A percentile compares a stretch with the other conserved stretches of the same genome.
Evolutionary conservation across 2,888 invertebrate genomes (phyloP).

Genomic region (Gymnocheta viridis): DNA sequence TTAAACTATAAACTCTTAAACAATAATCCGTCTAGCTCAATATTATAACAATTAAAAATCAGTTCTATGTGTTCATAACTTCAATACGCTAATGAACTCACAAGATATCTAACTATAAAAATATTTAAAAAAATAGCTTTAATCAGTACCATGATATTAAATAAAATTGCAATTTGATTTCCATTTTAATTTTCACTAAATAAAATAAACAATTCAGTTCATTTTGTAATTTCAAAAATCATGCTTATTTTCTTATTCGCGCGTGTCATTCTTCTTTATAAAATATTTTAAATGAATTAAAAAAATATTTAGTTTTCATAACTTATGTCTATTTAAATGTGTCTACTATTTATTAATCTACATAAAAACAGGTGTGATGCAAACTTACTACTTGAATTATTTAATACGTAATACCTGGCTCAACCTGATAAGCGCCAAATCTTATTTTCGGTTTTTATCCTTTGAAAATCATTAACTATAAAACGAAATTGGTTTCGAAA

Average conservation of each 20-base stretch:
- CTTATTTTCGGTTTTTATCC: constrained; percentile 8
- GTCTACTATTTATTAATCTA: neutral
- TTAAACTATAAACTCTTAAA: neutral
- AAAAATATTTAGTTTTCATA: neutral
- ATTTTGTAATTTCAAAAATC: neutral
- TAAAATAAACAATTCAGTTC: neutral
- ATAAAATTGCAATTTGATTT: no score
- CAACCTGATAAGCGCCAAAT: constrained; percentile 25
- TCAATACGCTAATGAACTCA: neutral
- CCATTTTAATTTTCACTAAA: neutral
- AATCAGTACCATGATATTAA: no score
- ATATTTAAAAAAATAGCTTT: no score
- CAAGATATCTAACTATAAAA: neutral
- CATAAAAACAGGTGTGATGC: constrained; percentile 5
- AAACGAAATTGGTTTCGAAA: constrained; percentile 20
- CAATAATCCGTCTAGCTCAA: neutral
- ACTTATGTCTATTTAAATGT: neutral
- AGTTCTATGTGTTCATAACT: neutral
- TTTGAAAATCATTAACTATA: neutral
- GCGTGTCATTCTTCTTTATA: neutral
- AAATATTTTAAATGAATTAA: neutral
- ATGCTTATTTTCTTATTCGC: neutral
- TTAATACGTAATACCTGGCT: constrained; percentile 44
- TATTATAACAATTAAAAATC: neutral
- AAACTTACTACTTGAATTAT: constrained; percentile 2